Base-by-base conservation (phyloP, 2,113 vertebrate species). In the Irena cyanogastra region DNA sequence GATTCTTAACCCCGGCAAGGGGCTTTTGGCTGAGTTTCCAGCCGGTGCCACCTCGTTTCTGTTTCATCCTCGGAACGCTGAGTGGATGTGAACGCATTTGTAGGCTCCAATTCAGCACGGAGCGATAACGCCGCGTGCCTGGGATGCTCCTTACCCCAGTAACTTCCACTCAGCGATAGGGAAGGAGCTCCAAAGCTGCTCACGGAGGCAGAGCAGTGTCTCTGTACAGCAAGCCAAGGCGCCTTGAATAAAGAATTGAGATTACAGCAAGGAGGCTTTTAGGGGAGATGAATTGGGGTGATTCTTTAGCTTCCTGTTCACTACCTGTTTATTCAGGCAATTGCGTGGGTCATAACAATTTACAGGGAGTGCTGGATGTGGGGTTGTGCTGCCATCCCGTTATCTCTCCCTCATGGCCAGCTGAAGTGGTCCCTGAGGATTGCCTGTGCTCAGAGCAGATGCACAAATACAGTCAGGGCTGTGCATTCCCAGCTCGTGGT, bases 71-170 rank as follows among this genome's bases (percentile, higher is more conserved):
- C 8, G 11, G 56, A 26, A 5, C 2, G 0, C 76, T 4, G 92
- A 66, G 41, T 20, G 68, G 61, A 39, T 65, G 85, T 0, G 23
- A 35, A 5, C 3, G 1, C 0, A 4, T 86, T 78, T 54, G 64
- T 16, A 68, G 69, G 42, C 80, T 83, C 41, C 53, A 3, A 3
- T 54, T 70, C 79, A 35, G 79, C 77, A 8, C 35, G 1, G 35
- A 44, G 70, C 0, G 50, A 54, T 82, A 85, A 83, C 13, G 9
- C 77, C 0, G 0, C 3, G 0, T 1, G 5, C 31, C 95, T 54
- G 77, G 64, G 63, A 64, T 2, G 49, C 77, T 95, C 78, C 90
- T 83, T 41, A 27, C 87, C 49, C 64, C 14, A 4, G 76, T 33
- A 16, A 50, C 69, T 92, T 87, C 80, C 61, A n/a, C 52, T 52